Conservation (phyloP, 2,888 invertebrate species). For the Eulithis prunata region DNA sequence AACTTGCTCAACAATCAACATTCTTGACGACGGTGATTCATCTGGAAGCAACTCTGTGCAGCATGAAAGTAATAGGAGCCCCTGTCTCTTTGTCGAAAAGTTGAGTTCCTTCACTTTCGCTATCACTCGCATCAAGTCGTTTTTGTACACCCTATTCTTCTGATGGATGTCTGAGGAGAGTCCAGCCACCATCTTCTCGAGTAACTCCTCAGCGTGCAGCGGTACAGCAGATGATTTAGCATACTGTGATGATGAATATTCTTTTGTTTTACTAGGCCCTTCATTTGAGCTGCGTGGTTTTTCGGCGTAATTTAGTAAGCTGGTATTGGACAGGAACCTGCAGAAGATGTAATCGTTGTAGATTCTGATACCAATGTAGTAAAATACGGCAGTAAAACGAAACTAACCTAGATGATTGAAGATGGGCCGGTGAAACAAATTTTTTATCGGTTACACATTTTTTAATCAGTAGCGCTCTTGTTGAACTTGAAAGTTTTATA, state of each 20-base stretch:
- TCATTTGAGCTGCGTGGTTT: slow-evolving; percentile 12
- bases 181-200: slow-evolving; percentile 69
- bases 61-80: slow-evolving; percentile 78
- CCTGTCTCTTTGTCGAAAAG: slow-evolving; percentile 73
- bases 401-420: slow-evolving; percentile 51
- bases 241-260: slow-evolving; percentile 2
- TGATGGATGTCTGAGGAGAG: slow-evolving; percentile 71
- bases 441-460: slow-evolving; percentile 45
- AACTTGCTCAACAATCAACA: slow-evolving; percentile 78
- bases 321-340: slow-evolving; percentile 14
- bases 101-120: slow-evolving; percentile 68
- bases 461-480: slow-evolving; percentile 50
- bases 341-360: background rate
- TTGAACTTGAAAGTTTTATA: slow-evolving; percentile 57
- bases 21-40: slow-evolving; percentile 71
- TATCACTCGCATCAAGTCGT: slow-evolving; percentile 68
- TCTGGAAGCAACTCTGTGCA: slow-evolving; percentile 84
- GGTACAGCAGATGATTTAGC: slow-evolving; percentile 5
- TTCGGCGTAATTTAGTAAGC: slow-evolving; percentile 5
- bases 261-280: slow-evolving; percentile 1
- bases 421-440: slow-evolving; percentile 35
- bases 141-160: slow-evolving; percentile 76
- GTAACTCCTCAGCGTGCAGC: slow-evolving; percentile 58
- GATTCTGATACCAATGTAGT: background rate
- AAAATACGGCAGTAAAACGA: background rate